phyloP scores from a whole-genome alignment of 2,888 invertebrate species.

The Leptinotarsa peninsularis region DNA sequence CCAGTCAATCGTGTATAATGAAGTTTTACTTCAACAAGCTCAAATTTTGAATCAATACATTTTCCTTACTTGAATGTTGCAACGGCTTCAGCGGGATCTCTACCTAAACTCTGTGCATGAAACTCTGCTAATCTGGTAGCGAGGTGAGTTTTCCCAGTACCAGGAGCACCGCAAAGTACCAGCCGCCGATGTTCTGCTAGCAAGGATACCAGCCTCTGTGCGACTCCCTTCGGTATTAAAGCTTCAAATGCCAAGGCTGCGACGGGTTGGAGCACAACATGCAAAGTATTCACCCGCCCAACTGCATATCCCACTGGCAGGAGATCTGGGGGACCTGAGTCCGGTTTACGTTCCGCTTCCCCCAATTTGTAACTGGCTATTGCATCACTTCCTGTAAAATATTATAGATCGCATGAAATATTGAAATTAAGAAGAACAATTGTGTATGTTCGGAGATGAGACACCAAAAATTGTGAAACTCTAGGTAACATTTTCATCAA shows the following conservation, averaged over 20 bases:
- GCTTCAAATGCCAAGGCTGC: slow-evolving; percentile 94
- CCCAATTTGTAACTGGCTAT: slow-evolving; percentile 95
- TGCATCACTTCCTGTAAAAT: slow-evolving; percentile 74
- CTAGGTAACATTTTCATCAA: no score
- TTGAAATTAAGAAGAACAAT: not conserved
- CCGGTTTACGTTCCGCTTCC: slow-evolving; percentile 85
- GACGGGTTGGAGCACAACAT: slow-evolving; percentile 90
- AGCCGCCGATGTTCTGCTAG: slow-evolving; percentile 92
- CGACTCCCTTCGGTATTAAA: slow-evolving; percentile 94
- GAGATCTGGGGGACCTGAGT: slow-evolving; percentile 87
- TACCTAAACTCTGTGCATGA: slow-evolving; percentile 83
- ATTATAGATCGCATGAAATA: slow-evolving; percentile 43
- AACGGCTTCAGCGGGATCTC: slow-evolving; percentile 90
- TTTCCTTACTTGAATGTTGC: slow-evolving; percentile 87
- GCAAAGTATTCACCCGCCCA: slow-evolving; percentile 86
- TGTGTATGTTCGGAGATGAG: not conserved
- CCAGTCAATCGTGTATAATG: no score
- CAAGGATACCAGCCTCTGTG: slow-evolving; percentile 84
- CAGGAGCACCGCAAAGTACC: slow-evolving; percentile 94
- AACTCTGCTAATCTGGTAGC: slow-evolving; percentile 96
- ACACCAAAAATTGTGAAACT: not conserved
- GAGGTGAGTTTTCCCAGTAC: slow-evolving; percentile 96
- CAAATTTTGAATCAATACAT: not conserved
- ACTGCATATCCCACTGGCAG: slow-evolving; percentile 94
- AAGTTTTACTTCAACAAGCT: no score